phyloP scores from a whole-genome alignment of 2,113 vertebrate species.

The Lophochroa leadbeateri region DNA sequence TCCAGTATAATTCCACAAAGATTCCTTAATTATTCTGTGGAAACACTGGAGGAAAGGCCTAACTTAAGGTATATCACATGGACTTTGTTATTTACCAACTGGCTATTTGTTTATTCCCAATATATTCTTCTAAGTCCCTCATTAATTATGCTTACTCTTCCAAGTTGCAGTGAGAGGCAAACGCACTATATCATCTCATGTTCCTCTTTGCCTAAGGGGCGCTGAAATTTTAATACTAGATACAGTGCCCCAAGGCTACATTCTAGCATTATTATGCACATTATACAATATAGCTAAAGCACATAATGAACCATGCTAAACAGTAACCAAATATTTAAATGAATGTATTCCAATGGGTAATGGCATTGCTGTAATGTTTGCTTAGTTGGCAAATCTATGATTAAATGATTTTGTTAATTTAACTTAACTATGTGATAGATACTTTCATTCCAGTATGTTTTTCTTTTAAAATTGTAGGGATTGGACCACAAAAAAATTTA shows the following conservation, averaged over 20 bases:
- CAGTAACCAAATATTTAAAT: conserved; percentile 64
- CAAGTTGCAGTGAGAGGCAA: background rate
- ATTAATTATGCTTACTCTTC: conserved; percentile 62
- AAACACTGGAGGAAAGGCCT: background rate
- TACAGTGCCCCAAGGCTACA: background rate
- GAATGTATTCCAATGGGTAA: conserved; percentile 19
- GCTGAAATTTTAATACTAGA: conserved; percentile 6
- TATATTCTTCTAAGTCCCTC: conserved; percentile 26
- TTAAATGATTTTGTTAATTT: conserved; percentile 50
- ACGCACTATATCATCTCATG: background rate
- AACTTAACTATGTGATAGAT: background rate
- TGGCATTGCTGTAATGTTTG: background rate
- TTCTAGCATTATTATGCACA: conserved; percentile 24
- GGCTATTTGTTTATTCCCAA: conserved; percentile 42
- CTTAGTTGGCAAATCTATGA: conserved; percentile 20
- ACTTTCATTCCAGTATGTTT: background rate
- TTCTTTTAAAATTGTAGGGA: background rate
- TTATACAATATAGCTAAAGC: conserved; percentile 33
- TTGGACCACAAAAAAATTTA: background rate
- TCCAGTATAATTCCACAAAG: conserved; percentile 13
- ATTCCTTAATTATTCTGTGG: conserved; percentile 4
- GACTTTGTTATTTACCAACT: conserved; percentile 38
- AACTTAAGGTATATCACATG: background rate
- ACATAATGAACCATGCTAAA: conserved; percentile 44
- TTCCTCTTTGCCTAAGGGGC: background rate